Evolutionary conservation across 2,113 vertebrate genomes (phyloP).

Genomic region (Antigone vipio): DNA sequence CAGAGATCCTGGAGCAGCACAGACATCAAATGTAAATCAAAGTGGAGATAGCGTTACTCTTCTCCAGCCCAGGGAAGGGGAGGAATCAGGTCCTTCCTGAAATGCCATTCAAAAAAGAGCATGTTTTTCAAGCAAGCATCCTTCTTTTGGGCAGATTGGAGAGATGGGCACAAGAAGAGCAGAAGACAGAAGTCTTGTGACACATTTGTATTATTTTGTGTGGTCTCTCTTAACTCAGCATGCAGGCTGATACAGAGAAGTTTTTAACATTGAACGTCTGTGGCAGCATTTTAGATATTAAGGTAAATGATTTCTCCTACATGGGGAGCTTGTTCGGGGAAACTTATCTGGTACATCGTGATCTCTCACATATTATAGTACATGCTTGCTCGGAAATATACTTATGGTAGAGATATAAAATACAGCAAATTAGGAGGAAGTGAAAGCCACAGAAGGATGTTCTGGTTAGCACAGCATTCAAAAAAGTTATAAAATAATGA

Average conservation of each 20-base stretch:
- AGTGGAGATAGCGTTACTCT: background rate
- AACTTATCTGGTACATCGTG: background rate
- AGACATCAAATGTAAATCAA: background rate
- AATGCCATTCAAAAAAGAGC: background rate
- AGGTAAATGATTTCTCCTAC: background rate
- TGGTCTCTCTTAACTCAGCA: background rate
- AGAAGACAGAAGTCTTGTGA: background rate
- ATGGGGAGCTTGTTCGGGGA: background rate
- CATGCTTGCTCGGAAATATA: background rate
- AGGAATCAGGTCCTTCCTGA: background rate
- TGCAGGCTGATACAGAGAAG: background rate
- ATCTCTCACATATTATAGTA: background rate
- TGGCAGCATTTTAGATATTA: background rate
- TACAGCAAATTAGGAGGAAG: background rate
- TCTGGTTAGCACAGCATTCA: background rate
- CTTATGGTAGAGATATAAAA: background rate
- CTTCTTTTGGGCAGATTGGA: background rate
- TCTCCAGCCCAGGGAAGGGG: background rate
- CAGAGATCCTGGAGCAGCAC: background rate
- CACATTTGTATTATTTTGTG: background rate
- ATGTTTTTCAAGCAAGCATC: background rate
- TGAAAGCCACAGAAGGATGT: background rate
- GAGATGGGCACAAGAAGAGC: background rate
- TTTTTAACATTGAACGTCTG: background rate
- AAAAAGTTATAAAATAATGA: background rate